These are phyloP conservation scores for Oncopodura yosiiana DNA, from an alignment of 1,140 invertebrate species.

Conservation along the genomic window DNA sequence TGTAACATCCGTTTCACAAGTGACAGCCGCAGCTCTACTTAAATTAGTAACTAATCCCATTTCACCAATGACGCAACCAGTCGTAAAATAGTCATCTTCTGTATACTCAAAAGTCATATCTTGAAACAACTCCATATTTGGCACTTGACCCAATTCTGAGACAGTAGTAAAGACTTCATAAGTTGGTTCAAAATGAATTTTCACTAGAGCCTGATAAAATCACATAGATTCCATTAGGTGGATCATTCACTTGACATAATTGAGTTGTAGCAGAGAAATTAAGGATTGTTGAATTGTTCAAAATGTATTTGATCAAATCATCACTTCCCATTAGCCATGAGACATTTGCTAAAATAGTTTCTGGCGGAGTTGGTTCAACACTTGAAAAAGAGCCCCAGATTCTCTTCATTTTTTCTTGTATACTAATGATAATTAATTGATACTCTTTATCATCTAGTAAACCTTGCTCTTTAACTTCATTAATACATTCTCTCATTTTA, in stretches of 20 bases:
- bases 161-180: constrained; percentile 14
- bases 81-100: constrained; percentile 40
- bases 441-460: constrained; percentile 32
- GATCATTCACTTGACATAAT: constrained; percentile 16
- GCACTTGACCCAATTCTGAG: constrained; percentile 23
- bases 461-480: constrained; percentile 38
- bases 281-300: neutral
- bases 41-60: constrained; percentile 41
- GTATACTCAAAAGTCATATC: constrained; percentile 29
- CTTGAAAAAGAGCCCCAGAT: constrained; percentile 26
- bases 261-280: neutral
- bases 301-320: neutral
- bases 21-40: constrained; percentile 38
- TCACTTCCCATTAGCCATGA: constrained; percentile 21
- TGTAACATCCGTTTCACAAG: constrained; percentile 43
- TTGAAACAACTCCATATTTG: constrained; percentile 30
- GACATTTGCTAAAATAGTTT: constrained; percentile 14
- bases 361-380: constrained; percentile 9
- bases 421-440: constrained; percentile 7
- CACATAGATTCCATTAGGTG: constrained; percentile 40
- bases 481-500: constrained; percentile 38
- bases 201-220: constrained; percentile 42
- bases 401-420: constrained; percentile 33
- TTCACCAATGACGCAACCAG: constrained; percentile 43
- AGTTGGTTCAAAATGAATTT: constrained; percentile 33